phyloP scores from a whole-genome alignment of 2,797 vertebrate genomes.

The Podarcis lilfordi region DNA sequence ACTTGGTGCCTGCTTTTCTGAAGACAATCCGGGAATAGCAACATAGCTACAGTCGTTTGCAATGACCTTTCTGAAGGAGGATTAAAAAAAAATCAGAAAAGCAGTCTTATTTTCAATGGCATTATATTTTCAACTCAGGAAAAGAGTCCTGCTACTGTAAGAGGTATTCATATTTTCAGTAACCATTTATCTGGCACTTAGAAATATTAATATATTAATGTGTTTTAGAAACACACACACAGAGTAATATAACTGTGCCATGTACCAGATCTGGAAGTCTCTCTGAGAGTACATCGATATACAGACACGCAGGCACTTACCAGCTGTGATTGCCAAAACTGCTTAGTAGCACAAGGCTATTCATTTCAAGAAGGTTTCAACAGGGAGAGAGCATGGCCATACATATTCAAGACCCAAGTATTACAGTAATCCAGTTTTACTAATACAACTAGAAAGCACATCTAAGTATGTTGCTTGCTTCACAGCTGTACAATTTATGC shows the following conservation, averaged over 20 bases:
- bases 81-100: not conserved
- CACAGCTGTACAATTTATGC: not conserved
- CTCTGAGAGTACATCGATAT: not conserved
- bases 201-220: not conserved
- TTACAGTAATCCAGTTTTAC: not conserved
- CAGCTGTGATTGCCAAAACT: not conserved
- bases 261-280: not conserved
- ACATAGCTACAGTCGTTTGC: not conserved
- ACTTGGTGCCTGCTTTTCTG: not conserved
- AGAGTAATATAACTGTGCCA: not conserved
- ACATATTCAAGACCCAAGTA: conserved; percentile 2
- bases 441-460: not conserved
- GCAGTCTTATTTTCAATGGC: not conserved
- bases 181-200: not conserved
- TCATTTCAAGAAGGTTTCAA: conserved; percentile 18
- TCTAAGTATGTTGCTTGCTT: not conserved
- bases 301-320: not conserved
- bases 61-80: not conserved
- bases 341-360: conserved; percentile 1
- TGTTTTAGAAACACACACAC: not conserved
- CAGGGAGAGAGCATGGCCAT: not conserved
- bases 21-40: not conserved
- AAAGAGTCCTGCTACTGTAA: not conserved
- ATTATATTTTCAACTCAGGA: not conserved
- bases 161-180: not conserved